These are phyloP conservation scores for Tapera naevia DNA, from an alignment of 2,797 vertebrate genomes.

Conservation along the genomic window DNA sequence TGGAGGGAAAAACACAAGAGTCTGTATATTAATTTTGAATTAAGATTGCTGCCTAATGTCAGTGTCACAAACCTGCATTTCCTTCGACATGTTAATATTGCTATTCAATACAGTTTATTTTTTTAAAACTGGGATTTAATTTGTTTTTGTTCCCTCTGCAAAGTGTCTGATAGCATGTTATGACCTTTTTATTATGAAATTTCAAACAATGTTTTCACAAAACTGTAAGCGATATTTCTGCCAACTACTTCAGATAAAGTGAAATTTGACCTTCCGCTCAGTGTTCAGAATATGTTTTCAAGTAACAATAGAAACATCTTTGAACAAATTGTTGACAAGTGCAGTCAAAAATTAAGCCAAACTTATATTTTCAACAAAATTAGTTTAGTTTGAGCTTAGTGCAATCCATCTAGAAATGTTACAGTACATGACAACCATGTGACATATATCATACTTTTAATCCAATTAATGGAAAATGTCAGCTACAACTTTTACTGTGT, in stretches of 20 bases:
- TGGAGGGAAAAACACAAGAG: not conserved
- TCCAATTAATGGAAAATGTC: not conserved
- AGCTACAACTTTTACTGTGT: not conserved
- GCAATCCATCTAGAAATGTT: not conserved
- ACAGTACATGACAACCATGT: not conserved
- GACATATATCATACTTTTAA: not conserved
- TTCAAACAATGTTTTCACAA: slow-evolving; percentile 13
- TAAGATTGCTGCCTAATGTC: not conserved
- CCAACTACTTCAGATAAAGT: not conserved
- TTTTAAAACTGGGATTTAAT: not conserved
- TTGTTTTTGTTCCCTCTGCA: slow-evolving; percentile 22
- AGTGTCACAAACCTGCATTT: not conserved
- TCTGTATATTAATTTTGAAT: not conserved
- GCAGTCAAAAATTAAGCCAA: not conserved
- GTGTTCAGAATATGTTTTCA: not conserved
- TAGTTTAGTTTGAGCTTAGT: not conserved
- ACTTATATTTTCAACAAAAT: not conserved
- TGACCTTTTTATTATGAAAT: slow-evolving; percentile 60
- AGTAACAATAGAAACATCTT: not conserved
- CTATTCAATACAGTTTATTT: not conserved
- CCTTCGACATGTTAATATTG: not conserved
- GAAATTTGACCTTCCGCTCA: slow-evolving; percentile 32
- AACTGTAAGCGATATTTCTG: slow-evolving; percentile 27
- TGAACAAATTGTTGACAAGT: not conserved
- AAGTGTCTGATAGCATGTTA: slow-evolving; percentile 8